Base-by-base conservation (phyloP, 2,113 vertebrate species). In the Variabilichromis moorii region DNA sequence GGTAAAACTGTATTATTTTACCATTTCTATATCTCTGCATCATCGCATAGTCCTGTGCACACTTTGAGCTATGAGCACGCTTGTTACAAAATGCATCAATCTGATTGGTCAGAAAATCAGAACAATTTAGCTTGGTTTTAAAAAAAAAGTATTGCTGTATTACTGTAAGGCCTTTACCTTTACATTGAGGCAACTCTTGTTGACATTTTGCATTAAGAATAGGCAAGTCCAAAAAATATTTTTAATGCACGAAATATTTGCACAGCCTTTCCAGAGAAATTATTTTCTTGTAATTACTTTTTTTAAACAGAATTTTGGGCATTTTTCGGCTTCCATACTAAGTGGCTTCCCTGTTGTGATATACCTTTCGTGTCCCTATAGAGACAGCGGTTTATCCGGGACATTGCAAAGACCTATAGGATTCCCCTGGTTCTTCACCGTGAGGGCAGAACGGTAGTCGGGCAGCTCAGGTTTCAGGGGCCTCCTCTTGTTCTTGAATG, bases 381-480 rank as follows among this genome's bases (percentile, higher is more conserved):
- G 35, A 76, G 19, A 42, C 31, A 37, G 71, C 42, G 26, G 71
- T 78, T 19, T 78, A 19, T 31, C 7, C 7, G 6, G 6, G 42
- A 78, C 71, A 82, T 81, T 78, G 12, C 10, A 9, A 33, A 83
- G 84, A 83, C 9, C 8, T 9, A 82, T 71, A 21, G 79, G 26
- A 55, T 71, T 78, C 57, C 79, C 26, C 9, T 42, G 51, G 76
- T 45, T 3, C 19, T 83, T 87, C 73, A 81, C 84, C 28, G 71
- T 14, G 61, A 53, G 83, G 80, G 83, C 83, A 63, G 73, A 86
- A 93, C 93, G 76, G 91, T 92, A 93, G 92, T 89, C 91, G 7
- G 4, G 85, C 80, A 24, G 82, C 95, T 96, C 96, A 85, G 82
- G 93, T 96, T 96, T 95, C 95, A 95, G 88, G 91, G 92, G 93